These are phyloP conservation scores for Etheostoma perlongum DNA, from an alignment of 2,797 vertebrate genomes.

Conservation along the genomic window DNA sequence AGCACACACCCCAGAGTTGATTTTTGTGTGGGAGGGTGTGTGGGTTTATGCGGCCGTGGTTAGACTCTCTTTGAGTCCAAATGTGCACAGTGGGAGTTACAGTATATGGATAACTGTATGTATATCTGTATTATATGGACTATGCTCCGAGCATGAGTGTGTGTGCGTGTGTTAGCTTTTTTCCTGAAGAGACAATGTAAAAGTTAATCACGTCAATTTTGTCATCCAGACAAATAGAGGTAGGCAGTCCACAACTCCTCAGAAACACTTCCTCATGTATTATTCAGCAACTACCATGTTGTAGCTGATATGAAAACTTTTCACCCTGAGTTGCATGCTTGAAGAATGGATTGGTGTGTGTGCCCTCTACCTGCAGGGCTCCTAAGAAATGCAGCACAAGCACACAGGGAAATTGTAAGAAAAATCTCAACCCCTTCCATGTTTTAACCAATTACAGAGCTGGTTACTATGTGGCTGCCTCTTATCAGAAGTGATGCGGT, in stretches of 20 bases:
- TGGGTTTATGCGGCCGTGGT: constrained; percentile 21
- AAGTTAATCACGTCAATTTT: constrained; percentile 78
- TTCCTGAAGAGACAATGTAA: constrained; percentile 50
- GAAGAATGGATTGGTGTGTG: constrained; percentile 28
- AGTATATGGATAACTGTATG: constrained; percentile 6
- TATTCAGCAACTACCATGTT: constrained; percentile 72
- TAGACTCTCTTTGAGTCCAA: constrained; percentile 21
- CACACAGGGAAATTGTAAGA: constrained; percentile 4
- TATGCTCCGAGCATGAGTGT: background rate
- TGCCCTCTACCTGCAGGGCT: constrained; percentile 25
- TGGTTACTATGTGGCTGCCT: constrained; percentile 43
- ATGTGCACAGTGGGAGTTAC: constrained; percentile 30
- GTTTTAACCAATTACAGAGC: constrained; percentile 49
- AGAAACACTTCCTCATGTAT: constrained; percentile 73
- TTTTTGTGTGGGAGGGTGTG: constrained; percentile 49
- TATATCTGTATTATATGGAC: constrained; percentile 4
- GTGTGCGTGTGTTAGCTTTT: constrained; percentile 14
- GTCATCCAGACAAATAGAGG: constrained; percentile 57
- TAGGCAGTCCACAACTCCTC: constrained; percentile 54
- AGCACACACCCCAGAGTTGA: constrained; percentile 66
- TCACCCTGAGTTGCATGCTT: constrained; percentile 45
- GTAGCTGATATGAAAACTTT: constrained; percentile 69
- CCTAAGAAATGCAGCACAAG: constrained; percentile 9
- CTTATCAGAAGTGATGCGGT: constrained; percentile 53
- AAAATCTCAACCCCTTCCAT: constrained; percentile 18